phyloP scores from a whole-genome alignment of 2,888 invertebrate genomes.

The Dicycla oo region DNA sequence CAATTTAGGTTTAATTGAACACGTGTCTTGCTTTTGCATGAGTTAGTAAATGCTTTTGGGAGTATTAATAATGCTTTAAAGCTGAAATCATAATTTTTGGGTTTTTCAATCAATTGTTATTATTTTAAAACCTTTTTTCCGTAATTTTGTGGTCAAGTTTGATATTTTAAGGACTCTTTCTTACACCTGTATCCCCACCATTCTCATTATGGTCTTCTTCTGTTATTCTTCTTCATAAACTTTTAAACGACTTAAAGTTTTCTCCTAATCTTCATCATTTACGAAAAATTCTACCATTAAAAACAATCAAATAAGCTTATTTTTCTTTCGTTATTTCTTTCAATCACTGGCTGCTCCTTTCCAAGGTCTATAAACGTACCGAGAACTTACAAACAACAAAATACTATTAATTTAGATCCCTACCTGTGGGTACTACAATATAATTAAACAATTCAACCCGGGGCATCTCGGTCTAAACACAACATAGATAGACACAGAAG shows the following conservation, averaged over 20 bases:
- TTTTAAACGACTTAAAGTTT: too few species aligned
- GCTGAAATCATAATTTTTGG: not conserved
- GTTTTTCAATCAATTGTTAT: not conserved
- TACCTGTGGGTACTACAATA: slow-evolving; percentile 57
- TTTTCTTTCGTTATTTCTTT: too few species aligned
- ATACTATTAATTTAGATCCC: slow-evolving; percentile 54
- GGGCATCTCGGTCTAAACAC: slow-evolving; percentile 30
- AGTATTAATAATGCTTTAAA: too few species aligned
- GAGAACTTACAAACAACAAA: slow-evolving; percentile 46
- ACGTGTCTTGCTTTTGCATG: slow-evolving; percentile 22
- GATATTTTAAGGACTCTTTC: not conserved
- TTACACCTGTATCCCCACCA: too few species aligned
- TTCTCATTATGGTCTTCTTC: not conserved
- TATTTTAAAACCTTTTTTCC: not conserved
- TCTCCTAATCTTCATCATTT: not conserved
- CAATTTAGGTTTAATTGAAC: slow-evolving; percentile 49
- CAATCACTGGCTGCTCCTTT: slow-evolving; percentile 1
- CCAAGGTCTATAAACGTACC: not conserved
- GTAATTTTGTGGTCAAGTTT: not conserved
- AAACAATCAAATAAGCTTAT: too few species aligned
- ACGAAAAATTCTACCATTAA: not conserved
- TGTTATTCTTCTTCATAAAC: not conserved
- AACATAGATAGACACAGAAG: slow-evolving; percentile 1
- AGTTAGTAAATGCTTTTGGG: not conserved
- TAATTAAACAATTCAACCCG: slow-evolving; percentile 64